Percentiles rank a stretch among this genome's conserved stretches.
Evolutionary conservation across 1,140 invertebrate species (phyloP).

Genomic region (Bombus waltoni): DNA sequence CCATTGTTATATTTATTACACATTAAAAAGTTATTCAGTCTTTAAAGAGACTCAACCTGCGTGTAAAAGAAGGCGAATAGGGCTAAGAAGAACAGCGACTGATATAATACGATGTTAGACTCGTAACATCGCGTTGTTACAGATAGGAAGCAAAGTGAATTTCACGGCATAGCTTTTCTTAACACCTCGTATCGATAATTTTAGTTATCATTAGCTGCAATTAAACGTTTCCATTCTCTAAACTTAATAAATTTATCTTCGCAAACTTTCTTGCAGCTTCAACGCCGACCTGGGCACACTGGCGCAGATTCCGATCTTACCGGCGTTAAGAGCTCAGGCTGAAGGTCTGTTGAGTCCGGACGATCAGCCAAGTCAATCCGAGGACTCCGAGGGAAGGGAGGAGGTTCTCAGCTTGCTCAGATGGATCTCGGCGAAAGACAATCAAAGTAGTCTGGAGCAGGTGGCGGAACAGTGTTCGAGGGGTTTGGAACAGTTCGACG

Average conservation of each 20-base stretch:
- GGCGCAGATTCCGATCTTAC: slow-evolving; percentile 91
- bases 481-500: slow-evolving; percentile 87
- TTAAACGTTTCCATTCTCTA: background rate
- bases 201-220: background rate
- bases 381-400: slow-evolving; percentile 60
- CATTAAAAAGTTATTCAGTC: background rate
- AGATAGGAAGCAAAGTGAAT: no score
- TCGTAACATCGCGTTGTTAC: no score
- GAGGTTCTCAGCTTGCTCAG: slow-evolving; percentile 86
- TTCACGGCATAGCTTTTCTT: background rate
- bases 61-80: no score
- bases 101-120: no score
- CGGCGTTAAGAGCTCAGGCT: slow-evolving; percentile 87
- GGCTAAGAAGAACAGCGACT: no score
- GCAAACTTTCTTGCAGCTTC: slow-evolving; percentile 84
- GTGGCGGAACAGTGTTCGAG: slow-evolving; percentile 90
- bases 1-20: background rate
- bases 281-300: slow-evolving; percentile 89
- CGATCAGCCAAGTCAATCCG: slow-evolving; percentile 70
- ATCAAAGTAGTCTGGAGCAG: slow-evolving; percentile 89
- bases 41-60: no score
- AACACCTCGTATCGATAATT: background rate
- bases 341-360: slow-evolving; percentile 85
- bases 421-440: slow-evolving; percentile 93
- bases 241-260: background rate